Evolutionary conservation across 2,888 invertebrate species (phyloP), one percentile per base, ranked within the genome.

Genomic region (Tenthredo mesomela): DNA sequence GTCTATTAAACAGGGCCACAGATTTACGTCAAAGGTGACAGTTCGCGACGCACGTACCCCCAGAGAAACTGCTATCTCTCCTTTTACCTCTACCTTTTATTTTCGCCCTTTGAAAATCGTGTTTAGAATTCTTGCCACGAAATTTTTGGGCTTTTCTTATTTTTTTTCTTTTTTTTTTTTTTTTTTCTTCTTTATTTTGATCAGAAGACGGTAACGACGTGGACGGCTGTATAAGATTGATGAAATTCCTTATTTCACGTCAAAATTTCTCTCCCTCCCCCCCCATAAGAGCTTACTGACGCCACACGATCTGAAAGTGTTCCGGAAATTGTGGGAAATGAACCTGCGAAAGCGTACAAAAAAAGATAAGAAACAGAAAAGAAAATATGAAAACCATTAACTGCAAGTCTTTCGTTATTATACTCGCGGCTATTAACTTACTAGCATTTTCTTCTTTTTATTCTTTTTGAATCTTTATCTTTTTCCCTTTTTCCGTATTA

Each of bases 311-410:
- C 61, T 80, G 21, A 61, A 80, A 80, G 80, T 58, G 40, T 50
- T 80, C 61, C 80, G 80, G 80, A 80, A 80, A 80, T 80, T 80
- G 80, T 80, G 40, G 80, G 80, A 80, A 33, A 80, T 80, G 61
- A 80, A 80, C 61, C 58, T 80, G 50, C 29, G 37, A 61, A 25
- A 40, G 40, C 58, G 61, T 29, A 18, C 3, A 54, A 9, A 47
- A 37, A 12, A 58, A 40, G 37, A 61, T 33, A 40, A 37, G 33
- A 54, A 18, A 33, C 15, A 77, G 18, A 80, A 58, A 15, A 54
- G 43, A 80, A 61, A 37, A 9, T 21, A 37, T 12, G 37, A 61
- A 40, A 80, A 80, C 37, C 58, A 29, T 80, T 43, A 80, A 61
- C 50, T n/a, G 33, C 75, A 33, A 37, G 70, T 37, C 33, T 70